phyloP scores from a whole-genome alignment of 2,888 invertebrate genomes.

The Phyllotreta striolata region DNA sequence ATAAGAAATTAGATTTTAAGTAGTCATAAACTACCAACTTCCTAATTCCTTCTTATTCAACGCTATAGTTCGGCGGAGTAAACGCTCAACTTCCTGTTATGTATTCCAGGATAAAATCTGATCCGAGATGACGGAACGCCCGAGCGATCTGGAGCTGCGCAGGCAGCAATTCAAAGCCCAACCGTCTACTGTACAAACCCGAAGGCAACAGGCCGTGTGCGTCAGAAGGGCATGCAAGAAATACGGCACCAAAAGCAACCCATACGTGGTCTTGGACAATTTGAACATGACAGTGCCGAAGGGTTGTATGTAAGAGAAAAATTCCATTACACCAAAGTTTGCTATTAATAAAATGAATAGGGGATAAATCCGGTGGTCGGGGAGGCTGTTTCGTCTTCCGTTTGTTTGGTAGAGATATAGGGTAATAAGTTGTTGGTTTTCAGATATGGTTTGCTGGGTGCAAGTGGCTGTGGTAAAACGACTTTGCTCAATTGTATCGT shows the following conservation, averaged over 20 bases:
- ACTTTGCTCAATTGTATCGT: slow-evolving; percentile 87
- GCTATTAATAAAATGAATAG: not conserved
- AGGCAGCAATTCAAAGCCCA: slow-evolving; percentile 53
- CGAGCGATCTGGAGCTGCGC: slow-evolving; percentile 51
- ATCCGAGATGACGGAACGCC: slow-evolving; percentile 45
- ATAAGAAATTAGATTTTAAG: no score
- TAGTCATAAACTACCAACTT: not conserved
- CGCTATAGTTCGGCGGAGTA: no score
- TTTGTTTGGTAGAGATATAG: no score
- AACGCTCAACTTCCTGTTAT: not conserved
- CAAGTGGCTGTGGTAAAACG: slow-evolving; percentile 92
- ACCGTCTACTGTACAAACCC: slow-evolving; percentile 59
- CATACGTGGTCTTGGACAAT: slow-evolving; percentile 83
- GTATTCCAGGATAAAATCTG: slow-evolving; percentile 14
- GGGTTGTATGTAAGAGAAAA: slow-evolving; percentile 50
- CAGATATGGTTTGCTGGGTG: slow-evolving; percentile 88
- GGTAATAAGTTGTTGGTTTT: slow-evolving; percentile 40
- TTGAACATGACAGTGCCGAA: slow-evolving; percentile 93
- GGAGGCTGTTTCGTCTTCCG: no score
- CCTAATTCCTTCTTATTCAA: no score
- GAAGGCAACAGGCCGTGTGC: slow-evolving; percentile 83
- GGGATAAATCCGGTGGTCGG: not conserved
- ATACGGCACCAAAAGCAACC: slow-evolving; percentile 81
- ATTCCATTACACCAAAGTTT: not conserved
- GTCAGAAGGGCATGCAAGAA: slow-evolving; percentile 84